Evolutionary conservation across 92 coral and sea anemone species (phyloP).

Genomic region (Diadumene lineata): DNA sequence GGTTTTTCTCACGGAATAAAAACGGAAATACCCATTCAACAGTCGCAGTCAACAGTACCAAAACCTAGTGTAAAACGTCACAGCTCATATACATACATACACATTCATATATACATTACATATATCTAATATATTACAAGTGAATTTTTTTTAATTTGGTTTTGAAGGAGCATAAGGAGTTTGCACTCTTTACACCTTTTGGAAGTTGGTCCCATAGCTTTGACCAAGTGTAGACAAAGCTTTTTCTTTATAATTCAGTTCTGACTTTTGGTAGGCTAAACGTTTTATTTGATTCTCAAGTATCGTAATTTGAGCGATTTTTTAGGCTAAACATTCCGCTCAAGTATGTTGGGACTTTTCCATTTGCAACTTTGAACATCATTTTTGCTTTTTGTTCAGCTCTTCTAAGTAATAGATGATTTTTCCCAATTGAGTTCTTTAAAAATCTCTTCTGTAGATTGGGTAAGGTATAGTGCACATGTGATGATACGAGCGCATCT

Average conservation of each 20-base stretch:
- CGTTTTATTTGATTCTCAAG: slow-evolving; percentile 15
- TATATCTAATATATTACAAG: too few species aligned
- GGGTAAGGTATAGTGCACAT: slow-evolving; percentile 20
- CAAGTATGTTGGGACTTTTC: slow-evolving; percentile 26
- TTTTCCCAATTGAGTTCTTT: slow-evolving; percentile 17
- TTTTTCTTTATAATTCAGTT: slow-evolving; percentile 26
- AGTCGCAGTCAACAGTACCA: too few species aligned
- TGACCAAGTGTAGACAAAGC: slow-evolving; percentile 38
- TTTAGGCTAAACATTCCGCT: slow-evolving; percentile 20
- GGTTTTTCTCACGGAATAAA: too few species aligned
- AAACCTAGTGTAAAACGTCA: too few species aligned
- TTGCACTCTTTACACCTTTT: too few species aligned
- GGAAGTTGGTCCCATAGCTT: slow-evolving; percentile 38
- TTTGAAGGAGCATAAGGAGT: too few species aligned
- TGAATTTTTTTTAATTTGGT: too few species aligned
- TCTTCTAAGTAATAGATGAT: slow-evolving; percentile 15
- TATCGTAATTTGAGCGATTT: slow-evolving; percentile 26
- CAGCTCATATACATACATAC: too few species aligned
- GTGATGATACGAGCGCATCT: slow-evolving; percentile 44
- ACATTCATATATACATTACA: too few species aligned
- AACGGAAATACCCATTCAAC: too few species aligned
- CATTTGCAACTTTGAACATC: slow-evolving; percentile 36
- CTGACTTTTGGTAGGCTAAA: slow-evolving; percentile 30
- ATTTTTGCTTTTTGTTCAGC: slow-evolving; percentile 28
- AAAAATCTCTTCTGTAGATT: slow-evolving; percentile 17